Evolutionary conservation across 1,140 invertebrate genomes (phyloP).

Genomic region (Hyles euphorbiae): DNA sequence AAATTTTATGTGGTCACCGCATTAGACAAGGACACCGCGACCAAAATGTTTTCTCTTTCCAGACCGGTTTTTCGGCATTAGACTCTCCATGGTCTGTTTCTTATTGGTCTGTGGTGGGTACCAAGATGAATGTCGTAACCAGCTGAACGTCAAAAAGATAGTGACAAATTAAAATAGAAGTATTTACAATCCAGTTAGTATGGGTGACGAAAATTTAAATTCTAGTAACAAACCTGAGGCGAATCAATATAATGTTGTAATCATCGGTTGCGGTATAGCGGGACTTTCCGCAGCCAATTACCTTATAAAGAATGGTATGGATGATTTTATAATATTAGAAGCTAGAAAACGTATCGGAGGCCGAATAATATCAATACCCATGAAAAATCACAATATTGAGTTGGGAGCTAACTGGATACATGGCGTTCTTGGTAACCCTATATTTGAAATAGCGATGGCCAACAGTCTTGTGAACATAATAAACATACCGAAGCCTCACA

Average conservation of each 20-base stretch:
- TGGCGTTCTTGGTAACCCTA: slow-evolving; percentile 89
- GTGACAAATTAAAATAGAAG: slow-evolving; percentile 43
- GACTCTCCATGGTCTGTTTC: too few relatives aligned
- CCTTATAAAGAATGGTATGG: slow-evolving; percentile 86
- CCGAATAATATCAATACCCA: slow-evolving; percentile 84
- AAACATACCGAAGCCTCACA: slow-evolving; percentile 88
- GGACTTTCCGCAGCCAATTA: slow-evolving; percentile 91
- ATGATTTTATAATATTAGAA: slow-evolving; percentile 88
- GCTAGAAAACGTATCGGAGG: slow-evolving; percentile 87
- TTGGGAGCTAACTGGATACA: slow-evolving; percentile 96
- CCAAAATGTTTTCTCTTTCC: too few relatives aligned
- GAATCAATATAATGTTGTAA: slow-evolving; percentile 83
- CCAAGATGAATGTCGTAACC: slow-evolving; percentile 24
- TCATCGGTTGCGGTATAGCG: slow-evolving; percentile 91
- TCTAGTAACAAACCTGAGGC: slow-evolving; percentile 68
- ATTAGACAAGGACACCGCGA: too few relatives aligned
- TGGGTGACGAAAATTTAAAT: slow-evolving; percentile 68
- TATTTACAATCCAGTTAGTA: slow-evolving; percentile 56
- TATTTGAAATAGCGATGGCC: slow-evolving; percentile 90
- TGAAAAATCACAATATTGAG: slow-evolving; percentile 85
- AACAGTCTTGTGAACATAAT: slow-evolving; percentile 89
- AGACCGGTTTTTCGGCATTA: too few relatives aligned
- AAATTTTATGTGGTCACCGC: too few relatives aligned
- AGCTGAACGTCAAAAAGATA: slow-evolving; percentile 61
- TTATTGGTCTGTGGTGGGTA: too few relatives aligned